These are phyloP conservation scores for Nomia melanderi DNA, from an alignment of 1,140 invertebrate species.

Conservation along the genomic window DNA sequence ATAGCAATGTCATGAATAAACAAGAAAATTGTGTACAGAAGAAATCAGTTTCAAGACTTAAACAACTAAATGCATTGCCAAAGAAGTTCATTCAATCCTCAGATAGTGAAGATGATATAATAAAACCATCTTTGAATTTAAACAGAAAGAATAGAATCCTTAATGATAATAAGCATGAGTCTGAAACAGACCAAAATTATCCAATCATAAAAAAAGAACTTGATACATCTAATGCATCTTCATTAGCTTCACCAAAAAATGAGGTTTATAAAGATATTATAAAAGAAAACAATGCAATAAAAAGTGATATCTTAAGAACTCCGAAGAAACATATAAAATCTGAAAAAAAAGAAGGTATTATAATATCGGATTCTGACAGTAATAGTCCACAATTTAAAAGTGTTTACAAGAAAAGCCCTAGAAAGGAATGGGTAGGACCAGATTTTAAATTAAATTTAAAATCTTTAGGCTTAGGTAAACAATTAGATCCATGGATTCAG, in stretches of 20 bases:
- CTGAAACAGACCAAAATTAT: not conserved
- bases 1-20: not conserved
- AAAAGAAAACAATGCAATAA: not conserved
- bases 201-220: not conserved
- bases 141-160: conserved; percentile 15
- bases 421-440: conserved; percentile 55
- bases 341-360: conserved; percentile 9
- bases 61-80: not conserved
- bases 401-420: not conserved
- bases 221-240: not conserved
- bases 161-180: conserved; percentile 5
- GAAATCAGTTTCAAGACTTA: not conserved
- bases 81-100: conserved; percentile 31
- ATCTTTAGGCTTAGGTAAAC: conserved; percentile 64
- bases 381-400: conserved; percentile 46
- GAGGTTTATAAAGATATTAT: not conserved
- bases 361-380: conserved; percentile 57
- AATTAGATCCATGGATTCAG: conserved; percentile 66
- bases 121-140: conserved; percentile 31
- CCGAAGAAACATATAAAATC: not conserved
- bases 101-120: conserved; percentile 48
- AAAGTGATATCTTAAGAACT: not conserved
- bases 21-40: conserved; percentile 13
- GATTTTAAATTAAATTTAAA: conserved; percentile 60
- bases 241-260: not conserved